A percentile compares a stretch with the other conserved stretches of the same genome.
These are phyloP conservation scores for Tetraneura akinire DNA, from an alignment of 1,140 invertebrate species.

Conservation along the genomic window DNA sequence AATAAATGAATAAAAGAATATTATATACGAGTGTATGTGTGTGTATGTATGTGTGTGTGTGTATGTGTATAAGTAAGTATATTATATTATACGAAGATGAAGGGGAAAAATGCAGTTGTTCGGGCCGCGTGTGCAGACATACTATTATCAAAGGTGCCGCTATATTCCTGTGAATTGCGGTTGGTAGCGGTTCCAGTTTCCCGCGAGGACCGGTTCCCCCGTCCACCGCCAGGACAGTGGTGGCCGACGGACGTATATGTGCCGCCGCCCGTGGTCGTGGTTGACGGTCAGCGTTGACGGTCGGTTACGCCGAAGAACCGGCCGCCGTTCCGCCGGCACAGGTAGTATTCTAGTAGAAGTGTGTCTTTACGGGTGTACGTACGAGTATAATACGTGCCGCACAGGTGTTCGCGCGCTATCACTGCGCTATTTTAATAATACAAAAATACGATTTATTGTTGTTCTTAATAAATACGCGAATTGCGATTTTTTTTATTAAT, in stretches of 20 bases:
- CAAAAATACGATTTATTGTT: not conserved
- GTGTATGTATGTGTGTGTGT: too few species aligned
- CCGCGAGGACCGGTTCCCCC: constrained; percentile 40
- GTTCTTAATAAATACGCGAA: not conserved
- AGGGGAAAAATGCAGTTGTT: constrained; percentile 40
- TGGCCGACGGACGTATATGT: not conserved
- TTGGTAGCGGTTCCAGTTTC: constrained; percentile 47
- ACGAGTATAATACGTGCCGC: constrained; percentile 15
- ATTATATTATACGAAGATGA: too few species aligned
- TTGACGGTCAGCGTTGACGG: constrained; percentile 20
- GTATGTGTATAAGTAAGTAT: not conserved
- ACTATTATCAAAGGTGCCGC: constrained; percentile 43
- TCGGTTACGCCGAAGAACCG: constrained; percentile 16
- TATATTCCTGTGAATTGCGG: constrained; percentile 45
- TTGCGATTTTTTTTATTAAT: not conserved
- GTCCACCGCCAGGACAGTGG: too few species aligned
- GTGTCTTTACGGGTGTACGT: constrained; percentile 34
- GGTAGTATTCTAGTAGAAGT: constrained; percentile 4
- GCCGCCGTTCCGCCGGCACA: constrained; percentile 4
- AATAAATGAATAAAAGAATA: constrained; percentile 23
- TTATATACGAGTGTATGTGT: not conserved
- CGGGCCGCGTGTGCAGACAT: constrained; percentile 32
- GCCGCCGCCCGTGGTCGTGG: not conserved
- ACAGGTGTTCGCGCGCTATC: constrained; percentile 9
- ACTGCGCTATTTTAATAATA: not conserved